phyloP scores from a whole-genome alignment of 2,888 invertebrate species.

The Archaeoteleia sp. region DNA sequence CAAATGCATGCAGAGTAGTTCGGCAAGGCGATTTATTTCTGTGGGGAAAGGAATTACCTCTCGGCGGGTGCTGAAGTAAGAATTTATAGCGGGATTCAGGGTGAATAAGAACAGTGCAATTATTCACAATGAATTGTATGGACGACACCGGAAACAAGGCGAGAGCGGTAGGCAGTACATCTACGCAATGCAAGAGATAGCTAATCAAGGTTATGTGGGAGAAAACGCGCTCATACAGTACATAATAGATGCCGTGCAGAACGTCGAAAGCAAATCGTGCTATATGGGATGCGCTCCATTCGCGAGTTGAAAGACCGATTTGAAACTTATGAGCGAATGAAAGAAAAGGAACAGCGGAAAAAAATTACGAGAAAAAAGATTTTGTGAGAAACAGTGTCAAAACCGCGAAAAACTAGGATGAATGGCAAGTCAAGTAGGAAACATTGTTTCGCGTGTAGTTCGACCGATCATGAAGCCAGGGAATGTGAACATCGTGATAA shows the following conservation, averaged over 20 bases:
- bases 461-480: too few species aligned
- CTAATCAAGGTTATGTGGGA: constrained; percentile 44
- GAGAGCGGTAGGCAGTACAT: constrained; percentile 49
- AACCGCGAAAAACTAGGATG: too few species aligned
- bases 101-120: constrained; percentile 39
- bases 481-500: too few species aligned
- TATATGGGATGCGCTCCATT: constrained; percentile 28
- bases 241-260: constrained; percentile 48
- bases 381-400: too few species aligned
- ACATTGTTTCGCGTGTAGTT: too few species aligned
- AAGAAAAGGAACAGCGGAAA: neutral
- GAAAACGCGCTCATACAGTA: constrained; percentile 51
- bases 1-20: constrained; percentile 43
- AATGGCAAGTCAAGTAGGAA: too few species aligned
- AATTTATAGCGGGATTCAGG: constrained; percentile 43
- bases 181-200: constrained; percentile 51
- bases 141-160: constrained; percentile 23
- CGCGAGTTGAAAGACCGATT: constrained; percentile 34
- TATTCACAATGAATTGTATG: constrained; percentile 37
- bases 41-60: constrained; percentile 26
- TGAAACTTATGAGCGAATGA: constrained; percentile 42
- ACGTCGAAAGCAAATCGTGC: constrained; percentile 31
- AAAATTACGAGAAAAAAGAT: constrained; percentile 1
- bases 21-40: constrained; percentile 43
- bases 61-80: constrained; percentile 36